Conservation (phyloP, 2,888 invertebrate genomes). For the Orchesella flavescens region DNA sequence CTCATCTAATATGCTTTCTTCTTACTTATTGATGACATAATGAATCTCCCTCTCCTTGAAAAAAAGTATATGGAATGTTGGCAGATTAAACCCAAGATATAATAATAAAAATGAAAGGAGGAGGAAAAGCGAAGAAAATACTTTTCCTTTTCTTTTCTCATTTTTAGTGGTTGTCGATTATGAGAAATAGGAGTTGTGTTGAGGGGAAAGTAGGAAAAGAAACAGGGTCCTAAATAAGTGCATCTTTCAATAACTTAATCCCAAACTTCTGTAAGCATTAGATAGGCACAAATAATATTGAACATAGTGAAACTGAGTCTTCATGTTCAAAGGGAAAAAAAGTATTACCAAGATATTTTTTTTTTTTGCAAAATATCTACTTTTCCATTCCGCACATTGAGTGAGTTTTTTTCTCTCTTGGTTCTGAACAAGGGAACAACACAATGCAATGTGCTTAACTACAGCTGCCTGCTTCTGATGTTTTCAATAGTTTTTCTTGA, state of each 20-base stretch:
- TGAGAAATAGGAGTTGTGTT: background rate
- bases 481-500: background rate
- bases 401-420: background rate
- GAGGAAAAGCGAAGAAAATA: background rate
- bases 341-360: background rate
- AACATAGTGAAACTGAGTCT: background rate
- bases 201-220: background rate
- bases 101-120: background rate
- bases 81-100: background rate
- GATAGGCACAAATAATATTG: background rate
- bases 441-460: slow-evolving; percentile 7
- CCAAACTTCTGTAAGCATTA: background rate
- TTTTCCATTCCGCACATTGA: background rate
- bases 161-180: slow-evolving; percentile 13
- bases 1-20: background rate
- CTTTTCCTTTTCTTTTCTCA: background rate
- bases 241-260: slow-evolving; percentile 10
- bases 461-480: slow-evolving; percentile 18
- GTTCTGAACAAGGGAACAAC: background rate
- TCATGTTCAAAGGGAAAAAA: background rate
- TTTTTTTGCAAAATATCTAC: background rate
- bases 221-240: slow-evolving; percentile 2
- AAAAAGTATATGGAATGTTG: background rate
- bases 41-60: background rate
- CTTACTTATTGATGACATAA: slow-evolving; percentile 13